Evolutionary conservation across 1,140 invertebrate genomes (phyloP).

Genomic region (Acromyrmex echinatior): DNA sequence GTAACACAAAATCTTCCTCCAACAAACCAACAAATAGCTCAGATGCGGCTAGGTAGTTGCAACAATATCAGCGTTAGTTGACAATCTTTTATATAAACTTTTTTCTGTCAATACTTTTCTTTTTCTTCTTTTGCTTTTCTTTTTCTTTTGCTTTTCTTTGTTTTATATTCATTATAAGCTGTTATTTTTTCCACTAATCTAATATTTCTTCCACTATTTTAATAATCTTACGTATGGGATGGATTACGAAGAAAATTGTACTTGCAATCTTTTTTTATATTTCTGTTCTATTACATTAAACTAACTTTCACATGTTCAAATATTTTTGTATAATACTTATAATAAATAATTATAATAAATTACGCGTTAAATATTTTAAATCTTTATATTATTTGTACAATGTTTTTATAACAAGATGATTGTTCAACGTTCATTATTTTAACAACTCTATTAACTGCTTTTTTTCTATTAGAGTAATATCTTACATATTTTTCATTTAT

Average conservation of each 20-base stretch:
- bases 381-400: too few relatives aligned
- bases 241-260: conserved; percentile 18
- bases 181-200: conserved; percentile 41
- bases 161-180: conserved; percentile 63
- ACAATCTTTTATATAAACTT: conserved; percentile 67
- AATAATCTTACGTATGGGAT: not conserved
- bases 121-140: not conserved
- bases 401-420: not conserved
- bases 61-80: conserved; percentile 94
- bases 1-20: conserved; percentile 92
- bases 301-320: conserved; percentile 10
- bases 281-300: not conserved
- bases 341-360: too few relatives aligned
- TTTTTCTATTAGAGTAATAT: not conserved
- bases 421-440: not conserved
- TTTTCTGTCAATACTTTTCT: conserved; percentile 17
- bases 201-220: conserved; percentile 38
- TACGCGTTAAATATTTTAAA: too few relatives aligned
- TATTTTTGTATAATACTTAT: not conserved
- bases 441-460: not conserved
- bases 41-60: conserved; percentile 94
- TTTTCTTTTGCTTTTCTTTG: conserved; percentile 26
- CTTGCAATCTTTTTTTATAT: conserved; percentile 5
- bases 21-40: conserved; percentile 90
- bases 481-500: conserved; percentile 2